phyloP scores from a whole-genome alignment of 2,888 invertebrate genomes.

The Opisthograptis luteolata region DNA sequence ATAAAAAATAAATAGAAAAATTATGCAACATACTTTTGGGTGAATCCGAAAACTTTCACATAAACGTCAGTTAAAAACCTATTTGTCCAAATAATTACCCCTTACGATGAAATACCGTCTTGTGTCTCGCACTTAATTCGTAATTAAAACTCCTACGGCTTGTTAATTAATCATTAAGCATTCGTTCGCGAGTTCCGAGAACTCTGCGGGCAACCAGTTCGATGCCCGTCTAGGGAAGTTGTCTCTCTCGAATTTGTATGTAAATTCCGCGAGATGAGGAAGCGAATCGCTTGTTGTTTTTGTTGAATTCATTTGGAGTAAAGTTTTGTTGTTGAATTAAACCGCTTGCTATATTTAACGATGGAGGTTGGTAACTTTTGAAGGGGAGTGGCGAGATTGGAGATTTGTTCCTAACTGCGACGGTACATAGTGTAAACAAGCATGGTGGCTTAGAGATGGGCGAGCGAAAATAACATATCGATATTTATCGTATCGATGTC shows the following conservation, averaged over 20 bases:
- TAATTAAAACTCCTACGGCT: constrained; percentile 49
- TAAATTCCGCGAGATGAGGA: constrained; percentile 50
- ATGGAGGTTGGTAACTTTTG: constrained; percentile 14
- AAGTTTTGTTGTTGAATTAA: constrained; percentile 27
- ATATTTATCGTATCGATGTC: too few species aligned
- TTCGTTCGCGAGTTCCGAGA: constrained; percentile 46
- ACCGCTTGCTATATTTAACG: constrained; percentile 14
- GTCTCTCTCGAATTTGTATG: constrained; percentile 60
- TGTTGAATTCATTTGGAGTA: constrained; percentile 38
- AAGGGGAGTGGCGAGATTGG: constrained; percentile 18
- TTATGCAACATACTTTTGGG: too few species aligned
- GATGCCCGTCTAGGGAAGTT: constrained; percentile 55
- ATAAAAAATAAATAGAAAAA: too few species aligned
- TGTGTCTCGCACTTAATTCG: constrained; percentile 30
- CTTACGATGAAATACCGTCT: constrained; percentile 19
- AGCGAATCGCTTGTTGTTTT: constrained; percentile 54
- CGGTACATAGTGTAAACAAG: too few species aligned
- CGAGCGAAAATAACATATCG: too few species aligned
- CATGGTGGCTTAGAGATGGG: too few species aligned
- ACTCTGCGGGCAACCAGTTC: constrained; percentile 54
- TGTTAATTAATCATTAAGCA: constrained; percentile 57
- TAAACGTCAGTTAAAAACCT: constrained; percentile 11
- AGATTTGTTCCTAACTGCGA: constrained; percentile 19
- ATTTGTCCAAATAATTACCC: constrained; percentile 5
- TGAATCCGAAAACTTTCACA: too few species aligned